Percentiles rank a stretch among this genome's conserved stretches.
These are phyloP conservation scores for Drosophila sechellia DNA, from an alignment of 1,140 invertebrate species.

Conservation along the genomic window DNA sequence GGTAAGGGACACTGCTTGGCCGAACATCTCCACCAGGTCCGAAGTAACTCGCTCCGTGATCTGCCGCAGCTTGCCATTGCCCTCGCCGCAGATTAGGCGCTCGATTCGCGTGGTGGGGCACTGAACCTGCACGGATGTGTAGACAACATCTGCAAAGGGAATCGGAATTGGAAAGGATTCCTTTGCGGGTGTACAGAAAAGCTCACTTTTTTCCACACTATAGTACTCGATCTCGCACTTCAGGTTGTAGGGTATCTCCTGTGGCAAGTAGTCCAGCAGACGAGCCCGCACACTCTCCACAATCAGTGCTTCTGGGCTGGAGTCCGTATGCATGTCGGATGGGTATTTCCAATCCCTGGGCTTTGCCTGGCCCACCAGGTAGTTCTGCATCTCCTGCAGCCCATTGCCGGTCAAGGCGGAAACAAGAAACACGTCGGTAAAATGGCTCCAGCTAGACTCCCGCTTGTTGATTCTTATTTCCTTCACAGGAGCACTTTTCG, in stretches of 20 bases:
- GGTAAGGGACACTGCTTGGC: slow-evolving; percentile 80
- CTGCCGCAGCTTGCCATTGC: slow-evolving; percentile 88
- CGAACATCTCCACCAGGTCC: slow-evolving; percentile 83
- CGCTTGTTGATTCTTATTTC: slow-evolving; percentile 43
- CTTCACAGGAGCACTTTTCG: not conserved
- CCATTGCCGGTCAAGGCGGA: slow-evolving; percentile 93
- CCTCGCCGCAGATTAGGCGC: slow-evolving; percentile 88
- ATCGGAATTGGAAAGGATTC: not conserved
- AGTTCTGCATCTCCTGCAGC: slow-evolving; percentile 90
- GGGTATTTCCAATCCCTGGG: slow-evolving; percentile 88
- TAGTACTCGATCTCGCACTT: slow-evolving; percentile 88
- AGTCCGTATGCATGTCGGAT: slow-evolving; percentile 89
- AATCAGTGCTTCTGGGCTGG: slow-evolving; percentile 89
- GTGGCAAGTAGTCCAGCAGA: slow-evolving; percentile 90
- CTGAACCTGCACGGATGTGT: slow-evolving; percentile 87
- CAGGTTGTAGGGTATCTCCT: slow-evolving; percentile 93
- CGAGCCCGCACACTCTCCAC: slow-evolving; percentile 90
- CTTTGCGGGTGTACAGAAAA: too few relatives aligned
- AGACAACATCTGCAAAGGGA: slow-evolving; percentile 85
- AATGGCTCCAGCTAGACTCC: slow-evolving; percentile 89
- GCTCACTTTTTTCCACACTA: slow-evolving; percentile 86
- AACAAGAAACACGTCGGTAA: slow-evolving; percentile 94
- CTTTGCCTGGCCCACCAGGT: slow-evolving; percentile 88
- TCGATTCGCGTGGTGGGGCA: slow-evolving; percentile 87
- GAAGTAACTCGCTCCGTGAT: slow-evolving; percentile 87